Evolutionary conservation across 2,797 vertebrate species (phyloP).

Genomic region (Notamacropus eugenii): DNA sequence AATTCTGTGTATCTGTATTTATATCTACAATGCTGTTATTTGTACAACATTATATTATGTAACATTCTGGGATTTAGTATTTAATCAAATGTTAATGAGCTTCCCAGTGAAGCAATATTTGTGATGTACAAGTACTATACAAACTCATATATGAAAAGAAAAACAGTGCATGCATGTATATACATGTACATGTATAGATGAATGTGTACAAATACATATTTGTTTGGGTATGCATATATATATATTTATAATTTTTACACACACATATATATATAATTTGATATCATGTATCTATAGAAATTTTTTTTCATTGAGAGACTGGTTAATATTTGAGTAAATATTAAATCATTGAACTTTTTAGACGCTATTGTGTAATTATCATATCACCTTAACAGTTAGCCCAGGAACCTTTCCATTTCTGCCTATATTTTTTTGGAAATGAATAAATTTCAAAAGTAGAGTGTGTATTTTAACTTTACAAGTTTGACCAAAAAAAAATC

Average conservation of each 20-base stretch:
- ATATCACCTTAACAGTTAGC: not conserved
- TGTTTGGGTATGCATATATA: fast-evolving
- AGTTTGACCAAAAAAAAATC: not conserved
- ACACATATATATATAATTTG: not conserved
- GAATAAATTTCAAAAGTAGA: not conserved
- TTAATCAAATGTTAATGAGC: not conserved
- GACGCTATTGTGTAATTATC: not conserved
- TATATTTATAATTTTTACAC: not conserved
- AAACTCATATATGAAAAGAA: not conserved
- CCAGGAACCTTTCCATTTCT: not conserved
- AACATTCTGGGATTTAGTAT: not conserved
- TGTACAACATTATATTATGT: not conserved
- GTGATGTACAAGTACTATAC: not conserved
- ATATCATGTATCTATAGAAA: not conserved
- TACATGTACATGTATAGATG: not conserved
- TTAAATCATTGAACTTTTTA: not conserved
- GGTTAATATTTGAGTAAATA: not conserved
- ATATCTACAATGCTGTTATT: not conserved
- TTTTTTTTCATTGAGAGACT: not conserved
- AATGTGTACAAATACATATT: not conserved
- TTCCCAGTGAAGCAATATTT: not conserved
- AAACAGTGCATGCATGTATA: not conserved
- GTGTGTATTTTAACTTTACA: not conserved
- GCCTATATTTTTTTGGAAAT: not conserved
- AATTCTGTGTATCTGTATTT: not conserved